Base-by-base conservation (phyloP, 1,140 invertebrate species). In the Drosophila sp. region DNA sequence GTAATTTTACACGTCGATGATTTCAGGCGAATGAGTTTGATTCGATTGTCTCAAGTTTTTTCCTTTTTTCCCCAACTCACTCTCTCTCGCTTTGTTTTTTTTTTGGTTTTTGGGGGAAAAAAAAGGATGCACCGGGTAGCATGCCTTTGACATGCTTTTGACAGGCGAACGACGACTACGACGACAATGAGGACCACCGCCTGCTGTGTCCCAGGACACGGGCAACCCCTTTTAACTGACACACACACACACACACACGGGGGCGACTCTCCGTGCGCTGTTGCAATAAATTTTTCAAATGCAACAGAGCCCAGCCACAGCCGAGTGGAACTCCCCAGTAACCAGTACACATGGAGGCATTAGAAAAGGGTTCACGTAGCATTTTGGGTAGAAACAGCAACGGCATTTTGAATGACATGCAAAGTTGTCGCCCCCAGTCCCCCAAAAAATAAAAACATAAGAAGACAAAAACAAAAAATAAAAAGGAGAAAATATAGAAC, bases 1-100 rank as follows among this genome's bases (percentile, higher is more conserved):
- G 84, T 89, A 89, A 89, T 89, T 89, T 89, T 89, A 89, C 84
- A 89, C 84, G 84, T 89, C 84, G 85, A 89, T 89, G 84, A 89
- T 89, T 89, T 89, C 80, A 65, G 80, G 80, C 84, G 84, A 90
- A 90, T 89, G 84, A 89, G 84, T 89, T 89, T 89, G 85, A 89
- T 89, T 89, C 84, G 84, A 89, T 89, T 89, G 84, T 89, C 84
- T 89, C 84, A 89, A 89, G 84, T 85, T 90, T 83, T 80, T 84
- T 89, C 38, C 30, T 10, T 38, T 10, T 56, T 11, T 41, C 27
- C 11, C 17, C 17, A 17, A 17, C 17, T 17, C 17, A 17, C 25
- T 55, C 50, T 11, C 25, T 11, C 3, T 29, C 29, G 25, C 25
- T 35, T 1, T 60, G 11, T 41, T 40, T 60, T 40, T 60, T 40